Conservation (phyloP, 2,797 vertebrate genomes). For the Dryobates pubescens region DNA sequence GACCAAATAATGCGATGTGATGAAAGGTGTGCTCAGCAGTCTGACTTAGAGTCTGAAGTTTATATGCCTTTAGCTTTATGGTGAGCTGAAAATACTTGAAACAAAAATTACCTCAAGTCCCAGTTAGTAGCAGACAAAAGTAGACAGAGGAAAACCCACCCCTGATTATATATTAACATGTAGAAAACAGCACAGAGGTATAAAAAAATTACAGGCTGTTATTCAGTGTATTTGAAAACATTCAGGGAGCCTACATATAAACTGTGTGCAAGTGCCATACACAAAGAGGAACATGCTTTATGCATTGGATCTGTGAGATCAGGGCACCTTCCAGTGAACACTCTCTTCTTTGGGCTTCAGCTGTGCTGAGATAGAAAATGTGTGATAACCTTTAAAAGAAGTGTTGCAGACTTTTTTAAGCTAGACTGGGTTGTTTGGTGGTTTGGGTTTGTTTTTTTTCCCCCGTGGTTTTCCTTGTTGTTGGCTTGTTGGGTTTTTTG, state of each 20-base stretch:
- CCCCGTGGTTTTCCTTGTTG: too few species aligned
- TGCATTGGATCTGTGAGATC: background rate
- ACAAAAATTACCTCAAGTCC: constrained; percentile 14
- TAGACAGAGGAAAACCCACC: background rate
- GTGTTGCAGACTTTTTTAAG: background rate
- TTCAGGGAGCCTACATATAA: background rate
- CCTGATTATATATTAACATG: background rate
- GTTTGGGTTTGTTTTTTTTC: background rate
- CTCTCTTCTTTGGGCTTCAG: background rate
- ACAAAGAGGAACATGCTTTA: background rate
- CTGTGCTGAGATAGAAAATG: constrained; percentile 9
- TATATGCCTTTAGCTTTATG: constrained; percentile 12
- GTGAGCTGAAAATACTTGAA: constrained; percentile 16
- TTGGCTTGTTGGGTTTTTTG: too few species aligned
- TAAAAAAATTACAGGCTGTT: background rate
- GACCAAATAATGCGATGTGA: constrained; percentile 59
- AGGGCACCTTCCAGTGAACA: background rate
- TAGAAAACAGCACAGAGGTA: background rate
- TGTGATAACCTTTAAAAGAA: constrained; percentile 13
- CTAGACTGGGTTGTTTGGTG: background rate
- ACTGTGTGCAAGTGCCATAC: background rate
- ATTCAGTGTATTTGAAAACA: background rate
- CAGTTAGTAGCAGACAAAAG: constrained; percentile 1
- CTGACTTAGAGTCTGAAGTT: constrained; percentile 20
- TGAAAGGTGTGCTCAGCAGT: constrained; percentile 58